A percentile compares a stretch with the other conserved stretches of the same genome.
These are phyloP conservation scores for Ceratoteleas bidentatus DNA, from an alignment of 1,140 invertebrate genomes.

Conservation along the genomic window DNA sequence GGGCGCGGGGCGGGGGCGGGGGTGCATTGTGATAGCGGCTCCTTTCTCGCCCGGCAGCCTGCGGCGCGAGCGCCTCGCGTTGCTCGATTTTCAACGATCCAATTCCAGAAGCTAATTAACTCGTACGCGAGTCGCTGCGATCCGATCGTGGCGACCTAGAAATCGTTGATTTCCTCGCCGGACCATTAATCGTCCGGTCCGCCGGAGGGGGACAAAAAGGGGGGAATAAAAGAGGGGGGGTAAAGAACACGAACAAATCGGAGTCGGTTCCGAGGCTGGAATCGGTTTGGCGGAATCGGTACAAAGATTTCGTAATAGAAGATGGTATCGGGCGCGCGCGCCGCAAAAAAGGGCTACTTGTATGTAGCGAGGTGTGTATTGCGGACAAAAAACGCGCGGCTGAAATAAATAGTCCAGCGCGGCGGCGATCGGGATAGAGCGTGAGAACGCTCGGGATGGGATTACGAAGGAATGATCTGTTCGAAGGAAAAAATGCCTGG, in stretches of 20 bases:
- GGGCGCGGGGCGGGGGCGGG: too few relatives aligned
- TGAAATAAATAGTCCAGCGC: constrained; percentile 22
- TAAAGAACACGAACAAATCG: constrained; percentile 27
- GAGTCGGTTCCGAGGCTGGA: constrained; percentile 1
- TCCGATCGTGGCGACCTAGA: constrained; percentile 52
- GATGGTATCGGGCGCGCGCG: constrained; percentile 9
- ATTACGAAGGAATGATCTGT: constrained; percentile 26
- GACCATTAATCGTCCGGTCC: constrained; percentile 53
- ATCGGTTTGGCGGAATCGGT: constrained; percentile 9
- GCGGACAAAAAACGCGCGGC: not conserved
- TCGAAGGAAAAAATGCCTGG: constrained; percentile 28
- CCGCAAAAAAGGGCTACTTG: constrained; percentile 20
- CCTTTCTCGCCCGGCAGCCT: constrained; percentile 60
- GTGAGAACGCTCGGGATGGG: constrained; percentile 32
- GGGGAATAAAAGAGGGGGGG: too few relatives aligned
- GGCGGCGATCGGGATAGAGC: constrained; percentile 14
- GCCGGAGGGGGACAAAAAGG: too few relatives aligned
- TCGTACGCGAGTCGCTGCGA: constrained; percentile 43
- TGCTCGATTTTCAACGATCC: constrained; percentile 66
- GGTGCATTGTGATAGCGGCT: constrained; percentile 69
- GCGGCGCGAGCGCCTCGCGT: constrained; percentile 69
- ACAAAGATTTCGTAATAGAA: constrained; percentile 28
- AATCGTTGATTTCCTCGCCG: constrained; percentile 52
- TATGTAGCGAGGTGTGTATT: constrained; percentile 18
- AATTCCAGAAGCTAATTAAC: constrained; percentile 68